phyloP scores from a whole-genome alignment of 2,113 vertebrate species.

The Rhipidura dahli region DNA sequence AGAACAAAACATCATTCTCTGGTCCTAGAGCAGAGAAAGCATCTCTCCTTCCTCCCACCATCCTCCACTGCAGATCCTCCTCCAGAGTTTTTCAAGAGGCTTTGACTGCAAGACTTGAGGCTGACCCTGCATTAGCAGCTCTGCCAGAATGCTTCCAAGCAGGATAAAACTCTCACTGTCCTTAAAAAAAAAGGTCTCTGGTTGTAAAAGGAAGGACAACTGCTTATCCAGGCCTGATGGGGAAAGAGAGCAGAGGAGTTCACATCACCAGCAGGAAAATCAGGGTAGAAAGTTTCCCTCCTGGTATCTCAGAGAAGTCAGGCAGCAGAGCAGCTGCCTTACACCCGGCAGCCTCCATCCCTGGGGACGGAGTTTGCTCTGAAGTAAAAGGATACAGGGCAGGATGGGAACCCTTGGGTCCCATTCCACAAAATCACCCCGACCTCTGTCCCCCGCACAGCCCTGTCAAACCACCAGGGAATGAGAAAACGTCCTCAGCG shows the following conservation, averaged over 20 bases:
- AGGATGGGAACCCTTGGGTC: background rate
- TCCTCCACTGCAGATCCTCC: background rate
- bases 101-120: background rate
- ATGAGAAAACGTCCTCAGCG: fast-evolving
- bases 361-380: background rate
- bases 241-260: background rate
- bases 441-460: background rate
- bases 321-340: background rate
- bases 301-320: background rate
- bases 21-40: background rate
- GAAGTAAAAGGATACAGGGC: background rate
- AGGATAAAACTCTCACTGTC: background rate
- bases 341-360: background rate
- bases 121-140: background rate
- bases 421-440: background rate
- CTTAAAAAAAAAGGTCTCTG: background rate
- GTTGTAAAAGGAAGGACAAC: background rate
- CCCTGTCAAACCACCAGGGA: background rate
- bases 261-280: background rate
- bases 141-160: background rate
- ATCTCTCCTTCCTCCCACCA: background rate
- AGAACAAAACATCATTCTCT: background rate
- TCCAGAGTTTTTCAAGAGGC: background rate
- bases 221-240: fast-evolving
- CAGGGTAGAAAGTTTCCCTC: background rate